Evolutionary conservation across 2,113 vertebrate species (phyloP).

Genomic region (Laterallus jamaicensis): DNA sequence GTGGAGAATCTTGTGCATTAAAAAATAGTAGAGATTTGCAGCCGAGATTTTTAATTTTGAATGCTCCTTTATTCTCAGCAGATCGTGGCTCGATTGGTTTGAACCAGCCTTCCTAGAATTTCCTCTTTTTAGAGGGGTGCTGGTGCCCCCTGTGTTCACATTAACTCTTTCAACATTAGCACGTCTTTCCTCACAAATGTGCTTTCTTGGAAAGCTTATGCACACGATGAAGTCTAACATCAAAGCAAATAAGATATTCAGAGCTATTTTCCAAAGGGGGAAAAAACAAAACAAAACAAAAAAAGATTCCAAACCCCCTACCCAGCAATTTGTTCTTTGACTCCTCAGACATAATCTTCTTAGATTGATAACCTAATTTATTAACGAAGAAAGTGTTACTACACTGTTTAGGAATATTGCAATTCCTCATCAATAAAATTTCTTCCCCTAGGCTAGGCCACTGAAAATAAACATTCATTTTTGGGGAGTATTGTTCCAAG

Average conservation of each 20-base stretch:
- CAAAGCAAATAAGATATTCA: neutral
- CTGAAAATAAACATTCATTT: neutral
- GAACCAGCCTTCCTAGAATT: neutral
- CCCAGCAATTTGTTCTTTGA: neutral
- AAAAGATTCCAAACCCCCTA: fast-evolving
- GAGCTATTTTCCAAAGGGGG: neutral
- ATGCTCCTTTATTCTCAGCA: neutral
- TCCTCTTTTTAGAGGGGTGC: neutral
- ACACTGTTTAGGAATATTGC: neutral
- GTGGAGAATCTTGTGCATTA: neutral
- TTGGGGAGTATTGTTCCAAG: neutral
- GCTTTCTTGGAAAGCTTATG: neutral
- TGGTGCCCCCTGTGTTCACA: neutral
- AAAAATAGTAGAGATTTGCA: neutral
- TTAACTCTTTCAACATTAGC: neutral
- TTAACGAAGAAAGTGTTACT: neutral
- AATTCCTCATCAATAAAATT: neutral
- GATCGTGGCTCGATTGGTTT: neutral
- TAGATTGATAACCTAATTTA: neutral
- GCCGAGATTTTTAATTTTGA: neutral
- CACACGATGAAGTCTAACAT: neutral
- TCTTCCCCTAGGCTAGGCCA: neutral
- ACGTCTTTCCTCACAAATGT: neutral
- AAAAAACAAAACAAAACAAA: neutral
- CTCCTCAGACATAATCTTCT: neutral